Base-by-base conservation (phyloP, 2,113 vertebrate genomes). In the Poecilia latipinna region DNA sequence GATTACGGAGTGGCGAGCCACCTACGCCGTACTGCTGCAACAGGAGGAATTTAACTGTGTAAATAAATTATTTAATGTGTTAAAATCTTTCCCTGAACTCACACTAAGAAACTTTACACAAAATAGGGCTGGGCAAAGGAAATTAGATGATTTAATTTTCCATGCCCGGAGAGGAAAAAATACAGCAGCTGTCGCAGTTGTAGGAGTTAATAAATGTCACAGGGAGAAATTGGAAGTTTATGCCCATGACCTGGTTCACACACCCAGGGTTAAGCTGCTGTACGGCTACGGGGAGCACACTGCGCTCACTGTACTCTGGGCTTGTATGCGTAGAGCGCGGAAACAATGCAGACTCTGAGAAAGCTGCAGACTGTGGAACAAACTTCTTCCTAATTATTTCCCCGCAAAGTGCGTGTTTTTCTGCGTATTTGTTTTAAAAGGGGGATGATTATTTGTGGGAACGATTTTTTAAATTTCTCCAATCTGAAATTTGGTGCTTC, bases 81-180 rank as follows among this genome's bases (percentile, higher is more conserved):
- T 87, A 75, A 88, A 93, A 86, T 83, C 70, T 82, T 92, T 89
- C 83, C 86, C 83, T 91, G 82, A 89, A 86, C 91, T 91, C 74
- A 90, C 80, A 80, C 74, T n/a, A 68, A 88, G 88, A 80, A 91
- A 85, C 80, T 72, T 84, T 75, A 78, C 77, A 74, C 76, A 86
- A 62, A 70, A 71, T 22, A 4, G 39, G 57, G 84, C 80, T 79
- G 75, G 81, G 77, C 68, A 33, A 82, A 87, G 91, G 89, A 93
- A 93, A 93, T 89, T 68, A 86, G 76, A 89, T 93, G 87, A 93
- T 93, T 93, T 93, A 88, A 93, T 93, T 93, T 93, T 93, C 91
- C 92, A 48, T 83, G 85, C 78, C 73, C 77, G 74, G 77, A 87
- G 82, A 78, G 68, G 72, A 60, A 79, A 80, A 88, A 83, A 61